Conservation (phyloP, 2,888 invertebrate species). For the Alloscopus bannaensis region DNA sequence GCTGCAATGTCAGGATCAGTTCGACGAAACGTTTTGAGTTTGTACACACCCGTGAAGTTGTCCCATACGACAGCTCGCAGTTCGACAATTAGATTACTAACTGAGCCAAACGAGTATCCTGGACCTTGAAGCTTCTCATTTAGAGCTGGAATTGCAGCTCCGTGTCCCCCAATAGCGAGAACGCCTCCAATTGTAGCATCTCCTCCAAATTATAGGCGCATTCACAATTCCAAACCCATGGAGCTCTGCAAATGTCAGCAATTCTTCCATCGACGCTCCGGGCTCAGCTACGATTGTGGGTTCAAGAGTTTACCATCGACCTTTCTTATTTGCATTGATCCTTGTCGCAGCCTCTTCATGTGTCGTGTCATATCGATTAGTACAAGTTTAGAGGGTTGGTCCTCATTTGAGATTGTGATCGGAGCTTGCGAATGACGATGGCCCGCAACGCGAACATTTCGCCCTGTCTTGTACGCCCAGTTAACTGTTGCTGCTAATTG, state of each 20-base stretch:
- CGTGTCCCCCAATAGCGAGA: constrained; percentile 61
- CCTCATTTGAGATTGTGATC: constrained; percentile 19
- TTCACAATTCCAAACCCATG: constrained; percentile 47
- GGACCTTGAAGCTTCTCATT: constrained; percentile 14
- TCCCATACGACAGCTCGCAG: constrained; percentile 62
- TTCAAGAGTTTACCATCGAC: background rate
- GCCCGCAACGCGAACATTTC: constrained; percentile 46
- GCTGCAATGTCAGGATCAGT: constrained; percentile 43
- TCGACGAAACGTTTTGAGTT: constrained; percentile 44
- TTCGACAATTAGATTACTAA: constrained; percentile 58
- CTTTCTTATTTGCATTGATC: background rate
- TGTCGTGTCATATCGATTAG: constrained; percentile 47
- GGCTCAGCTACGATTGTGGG: constrained; percentile 39
- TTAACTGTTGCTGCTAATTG: constrained; percentile 36
- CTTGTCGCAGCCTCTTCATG: constrained; percentile 47
- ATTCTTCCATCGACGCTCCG: constrained; percentile 54
- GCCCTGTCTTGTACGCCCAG: constrained; percentile 48
- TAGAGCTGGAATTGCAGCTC: constrained; percentile 50
- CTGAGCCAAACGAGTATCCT: constrained; percentile 48
- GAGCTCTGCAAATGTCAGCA: constrained; percentile 55
- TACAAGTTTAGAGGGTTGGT: constrained; percentile 34
- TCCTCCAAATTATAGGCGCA: constrained; percentile 37
- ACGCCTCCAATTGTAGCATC: constrained; percentile 64
- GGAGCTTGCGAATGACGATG: constrained; percentile 52
- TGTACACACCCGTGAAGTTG: background rate